Evolutionary conservation across 2,888 invertebrate species (phyloP).

Genomic region (Tipula vernalis): DNA sequence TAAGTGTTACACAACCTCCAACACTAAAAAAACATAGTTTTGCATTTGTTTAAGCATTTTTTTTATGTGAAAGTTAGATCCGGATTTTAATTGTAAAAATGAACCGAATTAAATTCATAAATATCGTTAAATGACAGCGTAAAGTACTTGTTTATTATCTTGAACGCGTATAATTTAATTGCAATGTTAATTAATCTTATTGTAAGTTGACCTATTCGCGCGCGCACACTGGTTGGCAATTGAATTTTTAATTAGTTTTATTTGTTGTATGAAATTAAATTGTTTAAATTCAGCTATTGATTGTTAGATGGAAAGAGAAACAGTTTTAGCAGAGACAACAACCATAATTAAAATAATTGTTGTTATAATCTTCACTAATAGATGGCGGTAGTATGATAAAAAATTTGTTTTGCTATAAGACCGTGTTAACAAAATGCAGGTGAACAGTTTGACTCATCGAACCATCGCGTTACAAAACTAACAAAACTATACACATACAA

Average conservation of each 20-base stretch:
- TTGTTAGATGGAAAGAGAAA: neutral
- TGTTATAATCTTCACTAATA: neutral
- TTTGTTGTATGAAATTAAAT: neutral
- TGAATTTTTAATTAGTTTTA: neutral
- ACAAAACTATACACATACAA: neutral
- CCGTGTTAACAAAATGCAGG: neutral
- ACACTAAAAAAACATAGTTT: neutral
- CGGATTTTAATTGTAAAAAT: neutral
- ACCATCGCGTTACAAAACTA: neutral
- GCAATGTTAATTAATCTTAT: neutral
- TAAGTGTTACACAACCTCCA: conserved; percentile 4
- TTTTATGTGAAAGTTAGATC: neutral
- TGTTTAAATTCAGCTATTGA: neutral
- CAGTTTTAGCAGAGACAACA: neutral
- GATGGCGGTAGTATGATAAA: neutral
- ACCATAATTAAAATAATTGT: neutral
- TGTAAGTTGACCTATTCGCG: neutral
- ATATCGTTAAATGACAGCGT: neutral
- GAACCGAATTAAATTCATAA: neutral
- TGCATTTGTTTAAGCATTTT: neutral
- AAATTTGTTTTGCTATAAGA: neutral
- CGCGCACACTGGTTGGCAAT: neutral
- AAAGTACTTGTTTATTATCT: neutral
- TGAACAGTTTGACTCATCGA: neutral
- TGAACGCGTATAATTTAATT: neutral